Evolutionary conservation across 2,797 vertebrate species (phyloP), one percentile per base, ranked within the genome.

Genomic region (Champsocephalus gunnari): DNA sequence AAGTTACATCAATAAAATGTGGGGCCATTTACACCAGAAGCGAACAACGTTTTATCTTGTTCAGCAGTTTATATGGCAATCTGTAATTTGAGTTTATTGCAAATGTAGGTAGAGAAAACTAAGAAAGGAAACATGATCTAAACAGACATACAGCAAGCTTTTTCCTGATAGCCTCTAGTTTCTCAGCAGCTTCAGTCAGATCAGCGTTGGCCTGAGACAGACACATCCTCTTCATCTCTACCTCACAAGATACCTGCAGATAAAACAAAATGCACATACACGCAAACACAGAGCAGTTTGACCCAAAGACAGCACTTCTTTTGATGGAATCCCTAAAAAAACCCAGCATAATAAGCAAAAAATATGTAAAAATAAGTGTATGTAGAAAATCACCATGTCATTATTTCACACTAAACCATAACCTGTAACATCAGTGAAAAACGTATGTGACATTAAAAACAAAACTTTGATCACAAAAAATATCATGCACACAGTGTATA

Each of bases 131-230:
- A 0, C 0, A 47, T 19, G 12, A 19, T 53, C 12, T 32, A 13
- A 28, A 21, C 10, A 75, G 38, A 80, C 94, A 77, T 87, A 95
- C 94, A 41, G 90, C 71, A 17, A 96, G 92, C 77, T 93, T 96
- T 87, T 92, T 96, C 75, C 91, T 91, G 77, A 95, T 92, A 75
- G 61, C 57, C 51, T 96, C 90, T 3, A 95, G 87, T 81, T 96
- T 95, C 84, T 96, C 95, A 28, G 95, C 94, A 73, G 95, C 95
- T 70, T 93, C 90, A 6, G 83, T 77, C 86, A 96, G 94, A 51
- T 95, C 93, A 71, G 93, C 77, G 1, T 93, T 96, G 51, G 92
- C 95, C 87, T 96, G 94, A 84, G 93, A 66, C 49, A 96, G 92
- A 82, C 90, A 94, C 84, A 94, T 91, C 80, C 87, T 82, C 92